Evolutionary conservation across 2,888 invertebrate species (phyloP), one percentile per base, ranked within the genome.

Genomic region (Dermolepida albohirtum): DNA sequence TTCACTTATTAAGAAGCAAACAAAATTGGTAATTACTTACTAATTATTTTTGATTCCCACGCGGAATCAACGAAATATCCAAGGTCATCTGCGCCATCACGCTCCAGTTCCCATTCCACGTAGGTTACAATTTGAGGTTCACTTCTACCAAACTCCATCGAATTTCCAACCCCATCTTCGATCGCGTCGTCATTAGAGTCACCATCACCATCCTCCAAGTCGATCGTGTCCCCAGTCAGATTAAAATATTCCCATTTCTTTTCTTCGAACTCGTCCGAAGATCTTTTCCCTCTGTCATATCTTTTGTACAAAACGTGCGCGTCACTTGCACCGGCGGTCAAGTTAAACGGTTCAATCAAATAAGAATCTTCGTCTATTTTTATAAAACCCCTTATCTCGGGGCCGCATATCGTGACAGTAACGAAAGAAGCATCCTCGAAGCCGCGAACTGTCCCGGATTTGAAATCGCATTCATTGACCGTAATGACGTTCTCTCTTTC

Each of bases 171-270:
- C n/a, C 49, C 39, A 8, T 22, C 68, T 63, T 70, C 72, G 12
- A 49, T 66, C 51, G 71, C 74, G 22, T 68, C 70, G 57, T 41
- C 71, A 52, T 47, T n/a, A 5, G 29, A 29, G 22, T 59, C 59
- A 27, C 72, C 70, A 66, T 77, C 75, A 47, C 79, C 76, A 27
- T 73, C 78, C 29, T 79, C 82, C 12, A 83, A 78, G 50, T 84
- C 82, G 51, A 86, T 79, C 1, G 81, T 81, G 71, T 86, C 86
- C 7, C 85, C 85, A 1, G 84, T 86, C 54, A 86, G 75, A 80
- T 86, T 86, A 72, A 83, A 85, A 47, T 67, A 76, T 54, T 75
- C 71, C 76, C 76, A 76, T 63, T 72, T 55, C 40, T 63, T 51
- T 16, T 49, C 47, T 4, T 39, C 22, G 6, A 43, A 5, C 5